Base-by-base conservation (phyloP, 2,888 invertebrate genomes). In the Lampropteryx suffumata region DNA sequence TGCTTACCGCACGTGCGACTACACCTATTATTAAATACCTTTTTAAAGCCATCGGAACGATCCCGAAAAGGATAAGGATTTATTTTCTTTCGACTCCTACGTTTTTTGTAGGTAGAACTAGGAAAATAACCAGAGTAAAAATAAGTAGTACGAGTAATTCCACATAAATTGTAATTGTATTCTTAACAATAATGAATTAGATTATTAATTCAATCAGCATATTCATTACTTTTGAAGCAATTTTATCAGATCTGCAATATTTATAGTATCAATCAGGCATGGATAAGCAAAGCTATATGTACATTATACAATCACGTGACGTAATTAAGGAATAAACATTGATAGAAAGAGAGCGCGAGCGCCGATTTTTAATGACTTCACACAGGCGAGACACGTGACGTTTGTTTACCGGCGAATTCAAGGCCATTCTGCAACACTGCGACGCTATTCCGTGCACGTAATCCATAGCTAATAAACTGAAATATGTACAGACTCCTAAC, bases 1-100 rank as follows among this genome's bases (percentile, higher is more conserved):
- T 89, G 90, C 82, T 68, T 68, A 65, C 67, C 82, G 84, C 89
- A 88, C 89, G 90, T 90, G 89, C 85, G 82, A 65, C 73, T 73
- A 71, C 73, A 79, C 83, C 85, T 82, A 86, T 88, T 85, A 86
- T 85, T 85, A 79, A 74, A 73, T 71, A 69, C 71, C 76, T 82
- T 74, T 81, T 81, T 77, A 69, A 78, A 74, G 70, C 74, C 24
- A 75, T 68, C 63, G 71, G 54, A 46, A 81, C 77, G 75, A 78
- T 71, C 71, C 59, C 41, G 48, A 49, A 55, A 59, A 54, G 47
- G 53, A 57, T 59, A 43, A 48, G 42, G 44, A 49, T 45, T 43
- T 40, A n/a, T n/a, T 12, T 37, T 29, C 28, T 39, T 12, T 37
- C 47, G 39, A 30, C 28, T 43, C 33, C 4, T 39, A 35, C 10